Conservation (phyloP, 2,113 vertebrate genomes). For the Channa argus region DNA sequence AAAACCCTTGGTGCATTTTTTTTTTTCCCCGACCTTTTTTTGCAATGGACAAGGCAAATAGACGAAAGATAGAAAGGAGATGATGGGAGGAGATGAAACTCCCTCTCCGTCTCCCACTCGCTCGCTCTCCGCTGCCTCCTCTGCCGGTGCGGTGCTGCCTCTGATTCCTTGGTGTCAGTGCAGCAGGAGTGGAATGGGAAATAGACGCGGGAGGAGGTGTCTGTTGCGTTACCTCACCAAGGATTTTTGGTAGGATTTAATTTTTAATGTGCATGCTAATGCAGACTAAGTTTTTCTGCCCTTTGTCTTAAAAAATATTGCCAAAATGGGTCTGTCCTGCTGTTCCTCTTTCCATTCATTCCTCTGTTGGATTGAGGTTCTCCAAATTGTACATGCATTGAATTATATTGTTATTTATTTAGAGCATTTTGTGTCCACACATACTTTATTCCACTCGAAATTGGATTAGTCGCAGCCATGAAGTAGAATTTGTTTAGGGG, state of each 20-base stretch:
- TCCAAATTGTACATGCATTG: background rate
- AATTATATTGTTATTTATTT: background rate
- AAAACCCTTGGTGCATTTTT: conserved; percentile 38
- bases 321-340: background rate
- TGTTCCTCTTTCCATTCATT: conserved; percentile 11
- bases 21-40: background rate
- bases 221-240: conserved; percentile 36
- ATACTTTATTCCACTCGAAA: background rate
- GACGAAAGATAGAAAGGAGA: conserved; percentile 42
- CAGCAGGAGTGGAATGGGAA: conserved; percentile 58
- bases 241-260: conserved; percentile 65
- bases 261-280: conserved; percentile 24
- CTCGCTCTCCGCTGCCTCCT: conserved; percentile 23
- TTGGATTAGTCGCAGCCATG: background rate
- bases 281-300: background rate
- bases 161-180: conserved; percentile 38
- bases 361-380: background rate
- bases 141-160: conserved; percentile 32
- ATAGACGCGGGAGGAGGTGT: conserved; percentile 56
- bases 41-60: conserved; percentile 48
- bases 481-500: background rate
- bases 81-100: conserved; percentile 64
- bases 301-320: background rate
- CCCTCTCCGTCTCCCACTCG: conserved; percentile 47
- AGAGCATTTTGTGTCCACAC: background rate